Base-by-base conservation (phyloP, 1,140 invertebrate species). In the Drosophila insularis region DNA sequence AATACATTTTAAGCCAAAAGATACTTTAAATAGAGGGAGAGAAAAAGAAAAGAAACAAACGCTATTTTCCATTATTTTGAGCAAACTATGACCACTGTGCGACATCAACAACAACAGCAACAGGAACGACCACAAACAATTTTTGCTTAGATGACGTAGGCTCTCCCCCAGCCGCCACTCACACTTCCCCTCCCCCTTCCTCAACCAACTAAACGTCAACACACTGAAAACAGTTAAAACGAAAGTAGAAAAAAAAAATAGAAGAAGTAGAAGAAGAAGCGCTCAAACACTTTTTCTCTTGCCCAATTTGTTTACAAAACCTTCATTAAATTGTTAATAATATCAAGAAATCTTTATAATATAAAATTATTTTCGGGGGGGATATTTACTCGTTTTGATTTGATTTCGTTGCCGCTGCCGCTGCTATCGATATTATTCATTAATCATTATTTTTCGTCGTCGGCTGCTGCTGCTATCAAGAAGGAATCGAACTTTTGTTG, bases 331-430 rank as follows among this genome's bases (percentile, higher is more conserved):
- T 50, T 19, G 14, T 21, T 50, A 21, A 11, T 21, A 19, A 21
- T 50, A 11, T 3, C 19, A 2, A 35, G 32, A 35, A 10, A 35
- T 10, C 0, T 3, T 50, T 27, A 27, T 4, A 27, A 37, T 0
- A 13, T 3, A 37, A 1, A 37, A 13, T 1, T 50, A 50, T 10
- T 21, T 50, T 11, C 10, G 19, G 43, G 8, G 43, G 43, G 17
- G 17, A 50, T 50, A 50, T 21, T 50, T 50, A 50, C 43, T 50
- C 43, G 43, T 50, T 50, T 50, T 17, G 43, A 46, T 21, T 50
- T 50, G 14, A 19, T 21, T 50, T 50, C n/a, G 17, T 11, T 50
- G 43, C 43, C 17, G 17, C 17, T 50, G 43, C 43, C 17, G 17
- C 17, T n/a, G 2, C 43, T 50, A n/a, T 50, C 43, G 43, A 19